phyloP scores from a whole-genome alignment of 2,888 invertebrate species.

The Caenorhabditis sulstoni region DNA sequence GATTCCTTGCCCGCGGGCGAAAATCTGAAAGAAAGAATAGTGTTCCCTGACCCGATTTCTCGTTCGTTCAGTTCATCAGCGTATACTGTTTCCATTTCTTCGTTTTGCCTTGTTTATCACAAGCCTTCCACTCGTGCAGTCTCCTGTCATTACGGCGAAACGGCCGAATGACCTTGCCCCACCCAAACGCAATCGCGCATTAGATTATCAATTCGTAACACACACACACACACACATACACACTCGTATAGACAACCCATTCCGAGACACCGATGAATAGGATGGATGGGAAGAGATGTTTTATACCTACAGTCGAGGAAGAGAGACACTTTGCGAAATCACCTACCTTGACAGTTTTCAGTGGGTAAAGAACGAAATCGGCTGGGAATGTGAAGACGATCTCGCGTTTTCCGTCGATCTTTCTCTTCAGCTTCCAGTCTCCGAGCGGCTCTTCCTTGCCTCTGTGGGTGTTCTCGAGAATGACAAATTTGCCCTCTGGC shows the following conservation, averaged over 20 bases:
- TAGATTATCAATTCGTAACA: conserved; percentile 44
- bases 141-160: conserved; percentile 34
- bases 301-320: background rate
- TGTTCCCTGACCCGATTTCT: background rate
- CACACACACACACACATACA: conserved; percentile 27
- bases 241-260: conserved; percentile 13
- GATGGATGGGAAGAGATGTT: background rate
- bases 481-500: conserved; percentile 82
- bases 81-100: background rate
- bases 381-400: conserved; percentile 76
- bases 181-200: conserved; percentile 53
- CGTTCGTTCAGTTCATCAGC: background rate
- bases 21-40: conserved; percentile 72
- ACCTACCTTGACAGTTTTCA: conserved; percentile 71
- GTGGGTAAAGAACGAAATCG: conserved; percentile 72
- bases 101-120: conserved; percentile 44
- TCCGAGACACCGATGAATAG: conserved; percentile 7
- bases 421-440: conserved; percentile 81
- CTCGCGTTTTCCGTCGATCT: conserved; percentile 80
- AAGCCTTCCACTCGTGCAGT: background rate
- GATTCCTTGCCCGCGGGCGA: conserved; percentile 78
- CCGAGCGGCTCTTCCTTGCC: conserved; percentile 78
- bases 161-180: conserved; percentile 56
- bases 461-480: conserved; percentile 78
- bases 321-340: background rate